phyloP scores from a whole-genome alignment of 2,113 vertebrate species.

The Tragelaphus buxtoni region DNA sequence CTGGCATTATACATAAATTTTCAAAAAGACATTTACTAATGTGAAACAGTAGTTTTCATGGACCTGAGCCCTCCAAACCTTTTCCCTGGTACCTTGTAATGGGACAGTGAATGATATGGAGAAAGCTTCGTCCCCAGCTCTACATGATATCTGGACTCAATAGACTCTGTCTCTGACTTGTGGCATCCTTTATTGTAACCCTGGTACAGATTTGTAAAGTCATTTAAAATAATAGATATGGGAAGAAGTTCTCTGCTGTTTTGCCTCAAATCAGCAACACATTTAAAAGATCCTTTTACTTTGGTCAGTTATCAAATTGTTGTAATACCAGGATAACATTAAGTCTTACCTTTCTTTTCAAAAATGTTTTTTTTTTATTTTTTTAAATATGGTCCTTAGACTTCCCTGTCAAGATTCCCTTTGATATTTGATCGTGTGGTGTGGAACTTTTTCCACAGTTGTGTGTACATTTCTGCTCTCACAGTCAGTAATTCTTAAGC shows the following conservation, averaged over 20 bases:
- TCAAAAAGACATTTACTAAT: background rate
- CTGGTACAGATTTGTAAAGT: background rate
- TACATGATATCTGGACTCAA: background rate
- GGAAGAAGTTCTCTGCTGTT: background rate
- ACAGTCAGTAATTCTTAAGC: background rate
- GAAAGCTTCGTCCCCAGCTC: background rate
- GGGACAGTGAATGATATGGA: background rate
- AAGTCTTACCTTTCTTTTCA: background rate
- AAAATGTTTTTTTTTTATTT: background rate
- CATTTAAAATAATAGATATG: background rate
- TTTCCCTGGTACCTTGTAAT: background rate
- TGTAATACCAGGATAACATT: background rate
- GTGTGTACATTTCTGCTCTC: background rate
- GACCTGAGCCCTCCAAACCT: background rate
- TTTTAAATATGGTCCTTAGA: background rate
- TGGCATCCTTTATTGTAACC: background rate
- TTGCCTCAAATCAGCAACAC: background rate
- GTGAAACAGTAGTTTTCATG: background rate
- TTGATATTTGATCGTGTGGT: background rate
- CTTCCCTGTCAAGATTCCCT: background rate
- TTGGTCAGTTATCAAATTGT: background rate
- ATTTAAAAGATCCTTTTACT: background rate
- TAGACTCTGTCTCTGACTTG: background rate
- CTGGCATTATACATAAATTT: background rate
- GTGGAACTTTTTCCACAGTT: background rate